Conservation (phyloP, 2,113 vertebrate genomes). For the Neodontobutis hainanensis region DNA sequence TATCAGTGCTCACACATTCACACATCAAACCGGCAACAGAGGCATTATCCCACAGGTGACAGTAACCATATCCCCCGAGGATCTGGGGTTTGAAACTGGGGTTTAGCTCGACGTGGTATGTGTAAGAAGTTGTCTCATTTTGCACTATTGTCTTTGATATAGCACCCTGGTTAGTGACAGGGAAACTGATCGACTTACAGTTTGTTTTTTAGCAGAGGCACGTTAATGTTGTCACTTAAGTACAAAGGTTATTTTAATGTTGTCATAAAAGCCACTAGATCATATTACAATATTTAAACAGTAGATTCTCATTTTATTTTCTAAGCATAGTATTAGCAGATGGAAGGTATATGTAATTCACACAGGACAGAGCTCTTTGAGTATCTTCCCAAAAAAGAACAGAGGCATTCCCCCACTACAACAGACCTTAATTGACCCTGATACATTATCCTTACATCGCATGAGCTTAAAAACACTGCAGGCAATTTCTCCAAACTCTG, state of each 20-base stretch:
- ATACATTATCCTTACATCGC: slow-evolving; percentile 43
- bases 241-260: slow-evolving; percentile 20
- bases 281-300: slow-evolving; percentile 19
- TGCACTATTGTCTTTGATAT: slow-evolving; percentile 51
- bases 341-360: slow-evolving; percentile 43
- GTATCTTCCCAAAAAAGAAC: slow-evolving; percentile 28
- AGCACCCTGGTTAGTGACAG: slow-evolving; percentile 9
- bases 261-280: slow-evolving; percentile 24
- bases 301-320: slow-evolving; percentile 1
- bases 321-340: slow-evolving; percentile 26
- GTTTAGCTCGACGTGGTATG: slow-evolving; percentile 46
- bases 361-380: slow-evolving; percentile 28
- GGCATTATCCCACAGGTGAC: slow-evolving; percentile 61
- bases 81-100: slow-evolving; percentile 44
- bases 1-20: slow-evolving; percentile 58
- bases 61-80: slow-evolving; percentile 55
- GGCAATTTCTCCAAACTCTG: slow-evolving; percentile 37
- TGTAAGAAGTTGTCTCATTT: slow-evolving; percentile 51
- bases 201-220: background rate
- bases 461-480: slow-evolving; percentile 45
- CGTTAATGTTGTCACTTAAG: slow-evolving; percentile 7
- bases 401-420: slow-evolving; percentile 11
- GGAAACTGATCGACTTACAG: slow-evolving; percentile 5
- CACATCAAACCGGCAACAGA: slow-evolving; percentile 50
- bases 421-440: slow-evolving; percentile 34